Percentiles rank a stretch among this genome's conserved stretches.
These are phyloP conservation scores for Linepithema humile DNA, from an alignment of 1,140 invertebrate species.

Conservation along the genomic window DNA sequence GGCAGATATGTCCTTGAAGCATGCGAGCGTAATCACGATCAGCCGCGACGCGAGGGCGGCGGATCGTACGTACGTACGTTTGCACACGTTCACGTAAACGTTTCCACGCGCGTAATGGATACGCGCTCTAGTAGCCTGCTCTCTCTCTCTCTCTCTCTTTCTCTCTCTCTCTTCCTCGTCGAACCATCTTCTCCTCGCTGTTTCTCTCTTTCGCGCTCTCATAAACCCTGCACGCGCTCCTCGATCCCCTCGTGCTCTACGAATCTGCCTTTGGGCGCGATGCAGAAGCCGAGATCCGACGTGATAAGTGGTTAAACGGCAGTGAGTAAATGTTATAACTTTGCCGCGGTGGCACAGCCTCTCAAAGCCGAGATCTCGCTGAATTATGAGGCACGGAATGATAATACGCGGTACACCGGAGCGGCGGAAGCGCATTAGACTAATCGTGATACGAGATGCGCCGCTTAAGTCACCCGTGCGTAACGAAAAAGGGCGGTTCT, in stretches of 20 bases:
- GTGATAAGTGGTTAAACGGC: slow-evolving; percentile 76
- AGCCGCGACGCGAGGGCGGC: slow-evolving; percentile 23
- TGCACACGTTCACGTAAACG: slow-evolving; percentile 61
- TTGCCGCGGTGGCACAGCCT: slow-evolving; percentile 3
- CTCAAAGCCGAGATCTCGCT: slow-evolving; percentile 57
- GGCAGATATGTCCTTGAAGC: slow-evolving; percentile 73
- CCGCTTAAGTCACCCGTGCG: slow-evolving; percentile 9
- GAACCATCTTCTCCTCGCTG: slow-evolving; percentile 58
- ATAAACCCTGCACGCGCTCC: slow-evolving; percentile 32
- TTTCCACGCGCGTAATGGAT: slow-evolving; percentile 69
- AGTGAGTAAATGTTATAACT: slow-evolving; percentile 73
- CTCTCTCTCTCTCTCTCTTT: not conserved
- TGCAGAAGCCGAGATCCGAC: slow-evolving; percentile 66
- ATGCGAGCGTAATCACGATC: slow-evolving; percentile 70
- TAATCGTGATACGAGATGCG: slow-evolving; percentile 28
- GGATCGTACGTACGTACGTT: slow-evolving; percentile 49
- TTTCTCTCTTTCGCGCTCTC: slow-evolving; percentile 54
- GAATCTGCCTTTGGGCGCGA: slow-evolving; percentile 70
- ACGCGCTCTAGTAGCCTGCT: slow-evolving; percentile 47
- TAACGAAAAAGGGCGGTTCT: slow-evolving; percentile 33
- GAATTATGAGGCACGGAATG: slow-evolving; percentile 50
- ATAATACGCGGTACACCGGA: slow-evolving; percentile 52
- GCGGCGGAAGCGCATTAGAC: slow-evolving; percentile 51
- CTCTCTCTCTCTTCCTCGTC: slow-evolving; percentile 39
- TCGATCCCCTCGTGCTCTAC: not conserved